Conservation (phyloP, 2,888 invertebrate genomes). For the Cephalotes varians region DNA sequence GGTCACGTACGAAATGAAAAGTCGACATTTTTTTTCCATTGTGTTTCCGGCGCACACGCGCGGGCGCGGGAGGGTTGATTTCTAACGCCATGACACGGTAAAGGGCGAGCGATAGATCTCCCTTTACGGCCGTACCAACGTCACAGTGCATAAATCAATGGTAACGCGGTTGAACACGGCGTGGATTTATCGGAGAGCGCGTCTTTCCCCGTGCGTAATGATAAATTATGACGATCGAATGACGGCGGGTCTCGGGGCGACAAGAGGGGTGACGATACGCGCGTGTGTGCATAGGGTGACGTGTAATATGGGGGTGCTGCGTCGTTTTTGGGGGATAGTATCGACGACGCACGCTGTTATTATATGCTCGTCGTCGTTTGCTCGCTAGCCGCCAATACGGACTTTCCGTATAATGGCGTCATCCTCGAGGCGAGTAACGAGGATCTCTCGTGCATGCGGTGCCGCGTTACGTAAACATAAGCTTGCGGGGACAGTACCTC, state of each 20-base stretch:
- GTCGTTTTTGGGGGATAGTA: constrained; percentile 36
- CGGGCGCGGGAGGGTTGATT: constrained; percentile 17
- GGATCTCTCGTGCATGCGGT: neutral
- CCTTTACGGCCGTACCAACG: constrained; percentile 37
- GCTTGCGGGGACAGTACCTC: neutral
- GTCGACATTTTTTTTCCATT: constrained; percentile 33
- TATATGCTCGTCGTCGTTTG: constrained; percentile 47
- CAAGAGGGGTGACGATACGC: constrained; percentile 34
- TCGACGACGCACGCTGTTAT: constrained; percentile 32
- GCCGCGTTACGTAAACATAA: constrained; percentile 11
- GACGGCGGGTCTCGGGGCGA: constrained; percentile 54
- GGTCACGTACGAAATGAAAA: constrained; percentile 35
- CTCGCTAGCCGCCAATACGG: constrained; percentile 34
- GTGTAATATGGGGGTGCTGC: constrained; percentile 34
- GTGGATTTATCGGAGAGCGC: constrained; percentile 67
- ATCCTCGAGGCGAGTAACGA: constrained; percentile 20
- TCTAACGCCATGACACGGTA: constrained; percentile 17
- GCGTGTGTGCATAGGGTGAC: constrained; percentile 31
- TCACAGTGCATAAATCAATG: constrained; percentile 64
- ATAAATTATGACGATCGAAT: constrained; percentile 74
- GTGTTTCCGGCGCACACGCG: neutral
- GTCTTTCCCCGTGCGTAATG: constrained; percentile 62
- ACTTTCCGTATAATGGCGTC: constrained; percentile 43
- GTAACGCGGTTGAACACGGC: constrained; percentile 56
- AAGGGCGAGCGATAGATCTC: constrained; percentile 42